Conservation (phyloP, 2,888 invertebrate species). For the Sclerodermus sp. region DNA sequence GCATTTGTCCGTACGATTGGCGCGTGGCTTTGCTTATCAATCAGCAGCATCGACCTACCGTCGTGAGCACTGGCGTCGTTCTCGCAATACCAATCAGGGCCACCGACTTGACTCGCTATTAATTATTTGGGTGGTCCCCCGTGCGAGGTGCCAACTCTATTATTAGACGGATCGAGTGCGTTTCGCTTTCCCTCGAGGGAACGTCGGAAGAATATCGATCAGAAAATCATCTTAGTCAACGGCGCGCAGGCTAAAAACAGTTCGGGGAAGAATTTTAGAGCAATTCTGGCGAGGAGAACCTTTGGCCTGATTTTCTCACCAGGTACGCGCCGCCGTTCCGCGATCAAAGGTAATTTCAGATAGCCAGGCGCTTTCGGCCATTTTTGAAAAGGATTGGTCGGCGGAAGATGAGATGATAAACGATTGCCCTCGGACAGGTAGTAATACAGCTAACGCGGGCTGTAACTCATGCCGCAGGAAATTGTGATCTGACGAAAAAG, state of each 20-base stretch:
- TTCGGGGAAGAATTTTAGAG: no score
- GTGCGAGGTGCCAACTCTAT: constrained; percentile 45
- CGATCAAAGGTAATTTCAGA: no score
- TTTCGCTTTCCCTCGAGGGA: background rate
- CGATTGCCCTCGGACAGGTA: constrained; percentile 50
- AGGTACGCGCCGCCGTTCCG: no score
- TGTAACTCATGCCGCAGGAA: constrained; percentile 46
- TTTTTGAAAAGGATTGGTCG: no score
- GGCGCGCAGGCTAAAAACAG: no score
- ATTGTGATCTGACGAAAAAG: constrained; percentile 39
- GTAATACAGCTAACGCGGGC: constrained; percentile 48
- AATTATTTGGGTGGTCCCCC: constrained; percentile 42
- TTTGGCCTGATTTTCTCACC: background rate
- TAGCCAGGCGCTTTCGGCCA: no score
- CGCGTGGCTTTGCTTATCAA: constrained; percentile 53
- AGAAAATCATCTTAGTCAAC: background rate
- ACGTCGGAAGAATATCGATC: constrained; percentile 10
- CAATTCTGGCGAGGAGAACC: no score
- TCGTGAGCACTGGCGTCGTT: constrained; percentile 16
- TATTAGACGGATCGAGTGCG: constrained; percentile 37
- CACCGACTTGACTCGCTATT: constrained; percentile 12
- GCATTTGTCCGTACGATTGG: constrained; percentile 29
- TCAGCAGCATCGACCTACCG: constrained; percentile 42
- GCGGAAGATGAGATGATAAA: constrained; percentile 45
- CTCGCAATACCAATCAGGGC: constrained; percentile 41